Conservation (phyloP, 2,113 vertebrate species). For the Passer domesticus region DNA sequence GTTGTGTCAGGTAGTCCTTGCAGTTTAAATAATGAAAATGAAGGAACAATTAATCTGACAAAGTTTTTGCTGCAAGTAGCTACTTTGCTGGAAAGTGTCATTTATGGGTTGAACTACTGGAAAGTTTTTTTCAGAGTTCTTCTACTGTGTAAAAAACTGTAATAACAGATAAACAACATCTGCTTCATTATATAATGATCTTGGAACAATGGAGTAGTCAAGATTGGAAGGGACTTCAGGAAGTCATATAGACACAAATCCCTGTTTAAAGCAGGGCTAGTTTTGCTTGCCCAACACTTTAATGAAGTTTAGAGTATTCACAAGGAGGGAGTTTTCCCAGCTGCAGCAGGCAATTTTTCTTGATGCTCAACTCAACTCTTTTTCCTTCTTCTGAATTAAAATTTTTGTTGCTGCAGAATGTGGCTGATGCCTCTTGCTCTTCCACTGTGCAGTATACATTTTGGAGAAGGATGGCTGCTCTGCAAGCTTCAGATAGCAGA, state of each 20-base stretch:
- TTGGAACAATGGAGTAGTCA: not conserved
- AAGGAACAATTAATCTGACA: not conserved
- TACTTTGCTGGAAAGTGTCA: not conserved
- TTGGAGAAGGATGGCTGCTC: not conserved
- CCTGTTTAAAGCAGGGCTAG: not conserved
- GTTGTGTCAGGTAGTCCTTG: not conserved
- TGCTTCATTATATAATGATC: not conserved
- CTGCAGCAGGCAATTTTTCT: not conserved
- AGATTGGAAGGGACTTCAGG: not conserved
- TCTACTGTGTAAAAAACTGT: not conserved
- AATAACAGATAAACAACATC: not conserved
- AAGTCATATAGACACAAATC: not conserved
- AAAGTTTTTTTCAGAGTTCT: not conserved
- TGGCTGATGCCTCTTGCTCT: not conserved
- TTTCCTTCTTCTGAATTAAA: not conserved
- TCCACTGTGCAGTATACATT: not conserved
- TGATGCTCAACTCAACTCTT: not conserved
- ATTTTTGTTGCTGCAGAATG: not conserved
- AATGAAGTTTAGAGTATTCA: not conserved
- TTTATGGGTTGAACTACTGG: not conserved
- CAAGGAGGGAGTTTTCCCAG: not conserved
- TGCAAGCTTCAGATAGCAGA: not conserved
- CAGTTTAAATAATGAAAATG: not conserved
- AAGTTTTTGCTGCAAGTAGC: not conserved
- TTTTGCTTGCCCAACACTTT: not conserved